Base-by-base conservation (phyloP, 1,140 invertebrate species). In the Zaprionus tsacasi region DNA sequence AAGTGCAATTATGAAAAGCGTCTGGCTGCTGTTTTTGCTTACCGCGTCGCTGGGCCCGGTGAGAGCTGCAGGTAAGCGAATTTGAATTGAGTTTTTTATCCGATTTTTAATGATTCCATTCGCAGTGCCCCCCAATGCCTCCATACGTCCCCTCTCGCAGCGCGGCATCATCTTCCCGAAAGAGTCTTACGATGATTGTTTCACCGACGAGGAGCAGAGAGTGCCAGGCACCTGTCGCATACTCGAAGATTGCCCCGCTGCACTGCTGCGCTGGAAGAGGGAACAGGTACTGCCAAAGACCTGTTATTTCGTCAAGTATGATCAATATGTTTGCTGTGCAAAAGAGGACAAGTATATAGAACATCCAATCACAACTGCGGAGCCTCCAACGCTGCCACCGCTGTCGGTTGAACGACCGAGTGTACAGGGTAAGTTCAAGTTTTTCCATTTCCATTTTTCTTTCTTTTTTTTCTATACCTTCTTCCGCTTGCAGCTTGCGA, bases 271-370 rank as follows among this genome's bases (percentile, higher is more conserved):
- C 11, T 91, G 90, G 90, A 25, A 76, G 6, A 55, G 74, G 11
- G 38, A 69, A 10, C 68, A 73, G 2, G 50, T 77, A 13, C 36
- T 67, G 0, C 91, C 91, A n/a, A 82, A 91, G 52, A 92, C 91
- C 17, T 92, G 91, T 36, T 92, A 83, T 63, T 92, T 92, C 21
- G 75, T 91, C 10, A 91, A 86, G 38, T 92, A 83, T 33, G 91
- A 92, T 58, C 87, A 91, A 7, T 87, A 78, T 45, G 85, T 92
- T 1, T 92, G 91, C 63, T 92, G 91, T 69, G 69, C 74, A 2
- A 54, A 52, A 8, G 56, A 66, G 7, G 40, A 15, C 40, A 15
- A 40, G n/a, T 59, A 35, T 6, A n/a, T n/a, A n/a, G 0, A 35
- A 35, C 33, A 21, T 21, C 21, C 6, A 7, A 35, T 8, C 33